phyloP scores from a whole-genome alignment of 2,888 invertebrate species.

The Apamea anceps region DNA sequence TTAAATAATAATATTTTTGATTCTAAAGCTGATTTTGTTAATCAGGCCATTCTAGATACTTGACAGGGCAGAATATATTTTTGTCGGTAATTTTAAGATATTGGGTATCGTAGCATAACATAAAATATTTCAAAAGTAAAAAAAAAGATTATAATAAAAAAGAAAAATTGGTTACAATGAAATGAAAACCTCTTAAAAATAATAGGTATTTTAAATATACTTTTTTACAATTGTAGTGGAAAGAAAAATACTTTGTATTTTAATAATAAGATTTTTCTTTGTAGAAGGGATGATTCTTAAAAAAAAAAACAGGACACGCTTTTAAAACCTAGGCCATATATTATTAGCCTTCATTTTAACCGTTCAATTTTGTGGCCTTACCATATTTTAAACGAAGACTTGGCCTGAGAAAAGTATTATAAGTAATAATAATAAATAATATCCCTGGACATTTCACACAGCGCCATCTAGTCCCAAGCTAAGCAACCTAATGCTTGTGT shows the following conservation, averaged over 20 bases:
- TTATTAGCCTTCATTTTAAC: not conserved
- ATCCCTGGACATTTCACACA: no score
- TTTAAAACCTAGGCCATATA: not conserved
- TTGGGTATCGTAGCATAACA: conserved; percentile 29
- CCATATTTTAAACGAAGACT: not conserved
- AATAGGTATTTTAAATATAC: conserved; percentile 2
- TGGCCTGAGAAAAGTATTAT: not conserved
- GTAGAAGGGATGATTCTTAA: no score
- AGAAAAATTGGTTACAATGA: not conserved
- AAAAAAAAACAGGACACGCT: not conserved
- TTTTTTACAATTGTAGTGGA: not conserved
- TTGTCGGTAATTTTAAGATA: conserved; percentile 11
- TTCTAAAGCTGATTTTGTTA: conserved; percentile 29
- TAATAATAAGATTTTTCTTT: conserved; percentile 24
- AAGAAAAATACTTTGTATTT: conserved; percentile 19
- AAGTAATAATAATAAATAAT: no score
- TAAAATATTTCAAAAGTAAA: not conserved
- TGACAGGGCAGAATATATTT: conserved; percentile 41
- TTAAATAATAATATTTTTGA: conserved; percentile 44
- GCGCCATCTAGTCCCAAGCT: no score
- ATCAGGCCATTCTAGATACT: conserved; percentile 49
- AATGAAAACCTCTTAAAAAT: not conserved
- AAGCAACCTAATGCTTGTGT: no score
- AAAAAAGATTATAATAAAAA: no score
- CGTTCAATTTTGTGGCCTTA: conserved; percentile 8